Evolutionary conservation across 2,113 vertebrate species (phyloP).

Genomic region (Sisor rabdophorus): DNA sequence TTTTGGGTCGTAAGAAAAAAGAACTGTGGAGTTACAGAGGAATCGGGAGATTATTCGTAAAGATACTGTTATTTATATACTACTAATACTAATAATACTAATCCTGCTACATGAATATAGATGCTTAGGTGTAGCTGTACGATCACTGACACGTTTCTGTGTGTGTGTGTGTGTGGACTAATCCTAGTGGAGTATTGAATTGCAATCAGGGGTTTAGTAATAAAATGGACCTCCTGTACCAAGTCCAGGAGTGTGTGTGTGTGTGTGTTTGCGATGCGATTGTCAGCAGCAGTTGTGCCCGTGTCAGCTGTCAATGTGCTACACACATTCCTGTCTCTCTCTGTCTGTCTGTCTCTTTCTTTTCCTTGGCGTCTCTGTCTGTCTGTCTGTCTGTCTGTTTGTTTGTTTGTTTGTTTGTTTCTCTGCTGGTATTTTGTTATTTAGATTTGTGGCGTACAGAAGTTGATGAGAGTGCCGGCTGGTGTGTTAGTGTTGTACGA

Average conservation of each 20-base stretch:
- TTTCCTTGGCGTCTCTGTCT: neutral
- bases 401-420: no score
- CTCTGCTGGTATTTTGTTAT: no score
- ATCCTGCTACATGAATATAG: no score
- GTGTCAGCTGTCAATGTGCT: slow-evolving; percentile 5
- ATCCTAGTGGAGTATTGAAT: neutral
- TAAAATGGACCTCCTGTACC: neutral
- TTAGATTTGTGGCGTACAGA: no score
- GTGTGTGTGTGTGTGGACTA: neutral
- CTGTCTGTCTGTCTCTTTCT: neutral
- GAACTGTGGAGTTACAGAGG: neutral
- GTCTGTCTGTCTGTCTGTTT: neutral
- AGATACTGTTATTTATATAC: no score
- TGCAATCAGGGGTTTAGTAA: neutral
- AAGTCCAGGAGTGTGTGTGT: neutral
- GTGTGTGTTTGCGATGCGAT: slow-evolving; percentile 7
- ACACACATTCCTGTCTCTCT: neutral
- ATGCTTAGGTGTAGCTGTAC: neutral
- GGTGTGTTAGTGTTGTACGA: no score
- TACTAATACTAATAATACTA: no score
- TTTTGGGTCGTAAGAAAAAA: neutral
- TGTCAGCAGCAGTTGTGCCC: neutral
- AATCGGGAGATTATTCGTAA: no score
- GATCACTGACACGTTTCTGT: neutral
- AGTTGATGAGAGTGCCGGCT: no score